phyloP scores from a whole-genome alignment of 1,140 invertebrate genomes.

The Megalopta genalis region DNA sequence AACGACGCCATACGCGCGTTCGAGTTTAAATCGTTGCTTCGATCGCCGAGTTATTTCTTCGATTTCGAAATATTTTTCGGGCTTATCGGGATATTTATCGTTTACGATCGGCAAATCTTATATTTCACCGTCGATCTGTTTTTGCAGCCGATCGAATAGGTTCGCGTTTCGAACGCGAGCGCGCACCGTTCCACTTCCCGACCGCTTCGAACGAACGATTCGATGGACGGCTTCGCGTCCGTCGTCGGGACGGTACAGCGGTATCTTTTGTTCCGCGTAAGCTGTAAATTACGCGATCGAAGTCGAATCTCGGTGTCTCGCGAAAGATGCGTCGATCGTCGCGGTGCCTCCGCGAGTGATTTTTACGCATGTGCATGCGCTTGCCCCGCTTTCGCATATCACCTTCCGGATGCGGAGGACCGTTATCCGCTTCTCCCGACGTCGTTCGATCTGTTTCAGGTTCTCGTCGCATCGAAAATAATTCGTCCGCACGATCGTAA shows the following conservation, averaged over 20 bases:
- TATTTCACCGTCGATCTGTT: not conserved
- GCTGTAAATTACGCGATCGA: too few relatives aligned
- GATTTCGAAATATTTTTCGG: not conserved
- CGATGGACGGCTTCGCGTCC: too few relatives aligned
- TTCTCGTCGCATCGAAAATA: slow-evolving; percentile 8
- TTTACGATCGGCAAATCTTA: not conserved
- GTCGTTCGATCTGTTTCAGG: slow-evolving; percentile 27
- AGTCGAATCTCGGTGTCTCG: not conserved
- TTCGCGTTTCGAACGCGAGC: too few relatives aligned
- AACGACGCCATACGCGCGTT: slow-evolving; percentile 14
- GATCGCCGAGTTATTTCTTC: not conserved
- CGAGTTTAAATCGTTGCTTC: not conserved
- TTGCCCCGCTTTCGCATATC: slow-evolving; percentile 36
- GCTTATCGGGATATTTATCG: not conserved
- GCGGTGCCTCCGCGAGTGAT: slow-evolving; percentile 13
- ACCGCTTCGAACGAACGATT: too few relatives aligned
- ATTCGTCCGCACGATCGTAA: not conserved
- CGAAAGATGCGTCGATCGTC: not conserved
- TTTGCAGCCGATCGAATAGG: not conserved
- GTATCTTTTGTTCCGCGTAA: too few relatives aligned
- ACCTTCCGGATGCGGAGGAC: not conserved
- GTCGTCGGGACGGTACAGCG: too few relatives aligned
- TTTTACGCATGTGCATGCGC: slow-evolving; percentile 38
- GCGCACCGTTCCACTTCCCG: too few relatives aligned
- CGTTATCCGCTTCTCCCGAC: slow-evolving; percentile 10